A percentile compares a stretch with the other conserved stretches of the same genome.
Conservation (phyloP, 2,888 invertebrate species). For the Ophraella communa region DNA sequence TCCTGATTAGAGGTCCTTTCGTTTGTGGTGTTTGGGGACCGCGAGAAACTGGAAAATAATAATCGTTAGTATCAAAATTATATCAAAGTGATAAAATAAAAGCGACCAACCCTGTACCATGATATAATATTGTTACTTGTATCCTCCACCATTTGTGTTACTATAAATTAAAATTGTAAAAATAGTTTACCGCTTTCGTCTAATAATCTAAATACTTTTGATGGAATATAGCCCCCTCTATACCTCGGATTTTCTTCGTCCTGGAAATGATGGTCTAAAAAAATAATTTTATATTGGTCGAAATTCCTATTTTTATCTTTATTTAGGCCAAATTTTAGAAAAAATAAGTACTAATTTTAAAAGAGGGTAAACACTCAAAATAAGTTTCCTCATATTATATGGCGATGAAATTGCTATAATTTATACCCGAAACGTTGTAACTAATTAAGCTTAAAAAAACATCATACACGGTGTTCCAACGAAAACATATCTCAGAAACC, state of each 20-base stretch:
- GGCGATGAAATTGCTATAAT: no score
- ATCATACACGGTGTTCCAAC: no score
- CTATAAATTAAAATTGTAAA: constrained; percentile 35
- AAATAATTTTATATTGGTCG: no score
- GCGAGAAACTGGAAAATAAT: constrained; percentile 39
- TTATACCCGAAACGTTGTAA: no score
- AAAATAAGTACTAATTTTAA: no score
- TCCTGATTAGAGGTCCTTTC: constrained; percentile 59
- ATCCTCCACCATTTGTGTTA: constrained; percentile 34
- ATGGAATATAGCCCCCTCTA: constrained; percentile 71
- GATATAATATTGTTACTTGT: not conserved
- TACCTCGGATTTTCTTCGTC: constrained; percentile 68
- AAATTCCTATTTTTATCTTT: no score
- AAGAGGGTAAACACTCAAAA: no score
- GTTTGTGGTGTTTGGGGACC: constrained; percentile 36
- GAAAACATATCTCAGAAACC: no score
- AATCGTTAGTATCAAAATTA: not conserved
- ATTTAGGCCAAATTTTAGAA: no score
- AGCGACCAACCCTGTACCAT: not conserved
- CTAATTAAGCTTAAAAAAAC: no score
- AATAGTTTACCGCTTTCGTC: constrained; percentile 63
- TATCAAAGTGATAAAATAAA: not conserved
- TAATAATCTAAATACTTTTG: constrained; percentile 71
- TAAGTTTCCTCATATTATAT: no score
- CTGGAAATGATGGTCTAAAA: constrained; percentile 63